phyloP scores from a whole-genome alignment of 1,140 invertebrate genomes.

The Aleiodes sp. region DNA sequence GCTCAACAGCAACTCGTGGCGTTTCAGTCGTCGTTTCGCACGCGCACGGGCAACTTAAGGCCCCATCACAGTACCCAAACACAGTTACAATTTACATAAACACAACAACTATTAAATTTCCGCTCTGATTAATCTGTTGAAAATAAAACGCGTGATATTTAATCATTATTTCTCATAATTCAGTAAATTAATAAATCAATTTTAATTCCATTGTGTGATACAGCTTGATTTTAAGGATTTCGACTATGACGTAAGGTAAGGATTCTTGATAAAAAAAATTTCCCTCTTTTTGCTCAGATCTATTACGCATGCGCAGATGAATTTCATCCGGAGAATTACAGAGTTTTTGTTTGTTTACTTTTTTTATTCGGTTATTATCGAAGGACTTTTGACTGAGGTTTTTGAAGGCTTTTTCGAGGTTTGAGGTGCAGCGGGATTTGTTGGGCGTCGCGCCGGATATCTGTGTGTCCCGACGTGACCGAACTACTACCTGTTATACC shows the following conservation, averaged over 20 bases:
- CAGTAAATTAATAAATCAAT: too few relatives aligned
- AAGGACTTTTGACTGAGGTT: too few relatives aligned
- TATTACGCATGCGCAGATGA: not conserved
- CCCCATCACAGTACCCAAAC: not conserved
- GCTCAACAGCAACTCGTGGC: constrained; percentile 26
- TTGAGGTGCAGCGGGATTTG: not conserved
- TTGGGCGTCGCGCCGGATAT: too few relatives aligned
- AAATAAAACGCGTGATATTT: too few relatives aligned
- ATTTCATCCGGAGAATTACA: too few relatives aligned
- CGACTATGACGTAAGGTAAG: constrained; percentile 6
- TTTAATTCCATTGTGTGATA: too few relatives aligned
- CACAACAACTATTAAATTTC: not conserved
- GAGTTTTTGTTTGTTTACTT: too few relatives aligned
- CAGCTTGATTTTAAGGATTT: too few relatives aligned
- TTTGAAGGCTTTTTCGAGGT: too few relatives aligned
- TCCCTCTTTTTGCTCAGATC: too few relatives aligned
- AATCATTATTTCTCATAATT: too few relatives aligned
- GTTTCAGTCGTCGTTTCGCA: constrained; percentile 35
- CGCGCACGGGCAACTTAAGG: constrained; percentile 19
- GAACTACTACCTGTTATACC: constrained; percentile 38
- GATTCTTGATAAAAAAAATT: not conserved
- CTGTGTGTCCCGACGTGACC: not conserved
- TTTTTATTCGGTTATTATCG: too few relatives aligned
- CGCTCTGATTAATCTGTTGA: not conserved
- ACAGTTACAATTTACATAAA: not conserved